Conservation (phyloP, 2,888 invertebrate genomes). For the Branchinecta sandiegonensis region DNA sequence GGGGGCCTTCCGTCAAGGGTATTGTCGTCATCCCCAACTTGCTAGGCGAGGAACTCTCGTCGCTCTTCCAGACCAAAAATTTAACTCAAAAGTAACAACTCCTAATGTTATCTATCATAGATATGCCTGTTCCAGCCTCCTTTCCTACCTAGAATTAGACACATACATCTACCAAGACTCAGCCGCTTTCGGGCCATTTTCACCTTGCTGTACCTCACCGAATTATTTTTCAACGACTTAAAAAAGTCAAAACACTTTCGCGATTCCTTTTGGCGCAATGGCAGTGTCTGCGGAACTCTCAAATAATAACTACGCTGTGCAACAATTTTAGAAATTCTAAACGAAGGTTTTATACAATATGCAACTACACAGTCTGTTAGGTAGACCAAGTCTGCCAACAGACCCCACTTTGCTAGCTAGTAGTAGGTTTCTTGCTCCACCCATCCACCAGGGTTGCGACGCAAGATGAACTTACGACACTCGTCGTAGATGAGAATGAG, state of each 20-base stretch:
- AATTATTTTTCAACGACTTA: not conserved
- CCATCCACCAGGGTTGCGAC: conserved; percentile 97
- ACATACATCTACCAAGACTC: conserved; percentile 12
- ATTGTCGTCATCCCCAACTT: too few relatives aligned
- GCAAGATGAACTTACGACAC: conserved; percentile 87
- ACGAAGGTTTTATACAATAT: not conserved
- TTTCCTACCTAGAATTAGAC: not conserved
- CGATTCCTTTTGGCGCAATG: not conserved
- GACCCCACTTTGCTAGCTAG: conserved; percentile 19
- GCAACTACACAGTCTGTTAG: conserved; percentile 15
- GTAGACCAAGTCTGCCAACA: conserved; percentile 1
- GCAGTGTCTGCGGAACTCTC: not conserved
- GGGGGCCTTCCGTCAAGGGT: too few relatives aligned
- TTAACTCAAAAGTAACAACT: too few relatives aligned
- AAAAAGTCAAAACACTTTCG: not conserved
- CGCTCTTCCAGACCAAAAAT: too few relatives aligned
- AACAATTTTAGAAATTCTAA: too few relatives aligned
- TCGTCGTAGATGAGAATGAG: conserved; percentile 99
- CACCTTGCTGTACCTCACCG: not conserved
- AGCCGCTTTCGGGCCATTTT: conserved; percentile 1
- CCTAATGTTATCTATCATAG: not conserved
- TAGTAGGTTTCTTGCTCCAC: conserved; percentile 63
- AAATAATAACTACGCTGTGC: conserved; percentile 1
- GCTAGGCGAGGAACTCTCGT: too few relatives aligned
- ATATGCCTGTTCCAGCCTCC: conserved; percentile 2